phyloP scores from a whole-genome alignment of 2,888 invertebrate species.

The Digitonthophagus gazella region DNA sequence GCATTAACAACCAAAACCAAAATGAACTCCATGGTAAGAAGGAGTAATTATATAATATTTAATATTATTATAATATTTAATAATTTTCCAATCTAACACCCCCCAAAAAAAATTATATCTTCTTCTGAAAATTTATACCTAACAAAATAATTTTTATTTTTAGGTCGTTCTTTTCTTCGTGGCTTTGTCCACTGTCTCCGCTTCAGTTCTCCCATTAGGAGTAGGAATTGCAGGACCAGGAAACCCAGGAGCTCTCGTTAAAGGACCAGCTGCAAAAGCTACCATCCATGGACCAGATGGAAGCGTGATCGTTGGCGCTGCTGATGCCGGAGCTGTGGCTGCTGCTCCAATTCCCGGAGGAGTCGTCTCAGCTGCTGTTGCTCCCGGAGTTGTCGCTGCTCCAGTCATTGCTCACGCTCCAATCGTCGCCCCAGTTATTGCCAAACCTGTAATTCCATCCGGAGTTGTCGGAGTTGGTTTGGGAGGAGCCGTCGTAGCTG shows the following conservation, averaged over 20 bases:
- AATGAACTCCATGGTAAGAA: conserved; percentile 37
- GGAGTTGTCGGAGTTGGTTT: conserved; percentile 3
- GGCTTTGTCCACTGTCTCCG: conserved; percentile 24
- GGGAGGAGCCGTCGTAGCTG: conserved; percentile 24
- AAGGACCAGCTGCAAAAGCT: conserved; percentile 33
- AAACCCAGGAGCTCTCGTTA: conserved; percentile 30
- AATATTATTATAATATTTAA: too few relatives aligned
- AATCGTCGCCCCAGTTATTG: conserved; percentile 19
- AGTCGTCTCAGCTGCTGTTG: conserved; percentile 34
- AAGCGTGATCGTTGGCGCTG: conserved; percentile 50
- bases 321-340: conserved; percentile 39
- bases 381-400: conserved; percentile 32
- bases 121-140: too few relatives aligned
- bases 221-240: conserved; percentile 32
- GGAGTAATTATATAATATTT: not conserved
- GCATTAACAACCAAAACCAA: conserved; percentile 24
- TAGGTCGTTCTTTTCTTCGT: conserved; percentile 22
- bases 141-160: not conserved
- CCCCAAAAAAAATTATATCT: too few relatives aligned
- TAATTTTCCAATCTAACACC: too few relatives aligned
- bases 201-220: conserved; percentile 24
- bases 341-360: conserved; percentile 36
- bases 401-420: conserved; percentile 26
- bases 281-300: conserved; percentile 41
- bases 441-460: not conserved